Conservation (phyloP, 1,140 invertebrate genomes). For the Armadillidium nasatum region DNA sequence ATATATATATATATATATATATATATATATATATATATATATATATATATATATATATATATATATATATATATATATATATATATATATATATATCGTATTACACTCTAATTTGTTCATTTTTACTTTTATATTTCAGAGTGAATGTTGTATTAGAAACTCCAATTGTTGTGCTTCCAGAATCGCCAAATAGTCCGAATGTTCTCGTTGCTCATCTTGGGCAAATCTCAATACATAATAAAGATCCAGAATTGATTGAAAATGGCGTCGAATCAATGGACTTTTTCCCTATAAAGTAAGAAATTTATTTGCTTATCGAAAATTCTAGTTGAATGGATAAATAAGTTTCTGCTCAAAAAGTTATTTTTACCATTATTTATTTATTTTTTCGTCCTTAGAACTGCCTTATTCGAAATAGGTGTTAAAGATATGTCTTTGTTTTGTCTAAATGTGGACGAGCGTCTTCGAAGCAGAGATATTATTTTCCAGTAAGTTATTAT, state of each 20-base stretch:
- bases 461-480: constrained; percentile 33
- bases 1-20: no score
- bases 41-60: no score
- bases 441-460: constrained; percentile 62
- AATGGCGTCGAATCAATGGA: not conserved
- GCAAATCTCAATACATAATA: constrained; percentile 64
- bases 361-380: not conserved
- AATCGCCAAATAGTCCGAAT: constrained; percentile 67
- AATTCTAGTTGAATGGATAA: not conserved
- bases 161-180: constrained; percentile 81
- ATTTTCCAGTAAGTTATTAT: constrained; percentile 37
- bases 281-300: not conserved
- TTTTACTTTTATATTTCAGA: no score
- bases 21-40: no score
- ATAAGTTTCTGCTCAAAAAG: not conserved
- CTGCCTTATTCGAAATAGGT: constrained; percentile 54
- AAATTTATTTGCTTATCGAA: not conserved
- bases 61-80: no score
- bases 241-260: constrained; percentile 42
- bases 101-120: no score
- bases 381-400: constrained; percentile 27
- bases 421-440: constrained; percentile 83
- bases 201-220: constrained; percentile 91
- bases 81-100: no score
- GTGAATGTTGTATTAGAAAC: constrained; percentile 74